Base-by-base conservation (phyloP, 64 coral and sea anemone species). In the Acropora yongei region DNA sequence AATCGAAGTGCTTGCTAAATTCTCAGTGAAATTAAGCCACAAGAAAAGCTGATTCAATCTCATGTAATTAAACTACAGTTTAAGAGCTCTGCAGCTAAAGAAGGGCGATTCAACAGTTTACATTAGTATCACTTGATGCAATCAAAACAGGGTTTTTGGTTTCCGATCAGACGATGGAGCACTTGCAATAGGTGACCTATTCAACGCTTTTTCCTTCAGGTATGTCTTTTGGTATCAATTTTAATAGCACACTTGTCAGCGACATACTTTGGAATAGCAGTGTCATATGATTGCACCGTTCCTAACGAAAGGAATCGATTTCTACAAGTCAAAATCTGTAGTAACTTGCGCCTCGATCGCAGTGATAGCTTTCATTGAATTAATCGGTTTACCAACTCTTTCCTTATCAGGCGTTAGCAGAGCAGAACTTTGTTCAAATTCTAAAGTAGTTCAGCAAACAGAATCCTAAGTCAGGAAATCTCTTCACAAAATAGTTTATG, bases 1-100 rank as follows among this genome's bases (percentile, higher is more conserved):
- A 30, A 30, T 30, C 30, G 30, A 82, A 82, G 79, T 61, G 55
- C 57, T 41, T 78, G 75, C 51, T 45, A 76, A 76, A 78, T 78
- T 48, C 73, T 72, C 45, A 49, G 17, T 78, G 2, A 19, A 55
- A 1, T 20, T 80, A 30, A 20, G 50, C 10, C 41, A 57, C 9
- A 8, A 57, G 30, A 41, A 63, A 61, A 45, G 45, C 40, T 18
- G 44, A 11, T 48, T 46, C 44, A 5, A 17, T 78, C 43, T 16
- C 17, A 18, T 14, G 10, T 7, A 18, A 78, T 63, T 7, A 13
- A 12, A 8, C 60, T 12, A 63, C 60, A 14, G 11, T 63, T 10
- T 11, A 71, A 71, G 18, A 1, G 9, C 17, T 6, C 3, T 71
- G 68, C 8, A 6, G 12, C 11, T 13, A 16, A n/a, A 17, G 63